Base-by-base conservation (phyloP, 2,113 vertebrate genomes). In the Epinephelus cyanopodus region DNA sequence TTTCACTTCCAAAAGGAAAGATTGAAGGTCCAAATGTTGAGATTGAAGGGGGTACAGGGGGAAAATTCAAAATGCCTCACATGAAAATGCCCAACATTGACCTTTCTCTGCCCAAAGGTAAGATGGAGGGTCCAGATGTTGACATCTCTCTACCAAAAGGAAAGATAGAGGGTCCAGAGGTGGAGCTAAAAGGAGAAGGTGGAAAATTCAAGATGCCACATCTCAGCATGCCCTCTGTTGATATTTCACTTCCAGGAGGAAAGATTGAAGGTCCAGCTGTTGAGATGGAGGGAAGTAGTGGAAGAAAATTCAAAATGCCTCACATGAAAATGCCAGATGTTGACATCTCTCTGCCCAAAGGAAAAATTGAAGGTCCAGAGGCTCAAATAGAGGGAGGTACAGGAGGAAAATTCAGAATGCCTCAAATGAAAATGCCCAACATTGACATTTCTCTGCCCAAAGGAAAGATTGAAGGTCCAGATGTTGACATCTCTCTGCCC, bases 181-280 rank as follows among this genome's bases (percentile, higher is more conserved):
- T 27, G 27, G 27, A 27, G 27, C 27, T 27, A 2, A 27, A 27
- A 27, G 27, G 27, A 27, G 27, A 27, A 27, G 27, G 27, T 27
- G 45, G 67, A 19, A 87, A 85, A 21, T 48, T 89, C 18, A 87
- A 84, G 68, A 90, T 80, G 56, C 74, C 92, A 5, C 57, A 77
- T 0, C 0, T 81, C 0, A 73, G 45, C 12, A 85, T 89, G 64
- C 70, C 91, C 39, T 37, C 25, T 58, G 27, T 95, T 39, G 91
- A 92, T 15, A 64, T 95, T 0, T 83, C 90, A 7, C 25, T 94
- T 3, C 89, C 93, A 2, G 93, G 85, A 81, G 82, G 37, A 75
- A 83, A 82, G 21, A 25, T 56, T 15, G 91, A 93, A 17, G 39
- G 63, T 65, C 21, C 63, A 65, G 63, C 17, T 3, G 13, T 47